Conservation (phyloP, 92 coral and sea anemone species). For the Porites evermanni region DNA sequence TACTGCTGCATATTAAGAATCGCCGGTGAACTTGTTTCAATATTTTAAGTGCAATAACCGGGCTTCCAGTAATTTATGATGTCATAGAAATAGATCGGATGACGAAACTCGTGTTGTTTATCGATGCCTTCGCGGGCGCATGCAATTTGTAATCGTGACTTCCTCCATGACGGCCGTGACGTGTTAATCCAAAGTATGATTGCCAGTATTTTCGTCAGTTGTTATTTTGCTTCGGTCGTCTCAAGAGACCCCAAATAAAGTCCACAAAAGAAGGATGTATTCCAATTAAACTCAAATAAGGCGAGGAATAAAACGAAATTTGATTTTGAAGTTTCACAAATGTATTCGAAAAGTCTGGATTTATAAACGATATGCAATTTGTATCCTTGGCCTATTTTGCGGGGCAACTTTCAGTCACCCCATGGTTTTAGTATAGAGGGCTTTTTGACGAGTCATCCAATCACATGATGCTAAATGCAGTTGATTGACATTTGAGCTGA, state of each 20-base stretch:
- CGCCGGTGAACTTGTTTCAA: neutral
- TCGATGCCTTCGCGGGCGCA: neutral
- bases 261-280: neutral
- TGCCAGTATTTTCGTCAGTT: neutral
- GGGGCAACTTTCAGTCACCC: constrained; percentile 37
- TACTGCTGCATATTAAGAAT: too few species aligned
- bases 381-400: constrained; percentile 37
- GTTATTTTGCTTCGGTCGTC: neutral
- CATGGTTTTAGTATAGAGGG: constrained; percentile 38
- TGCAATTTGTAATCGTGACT: constrained; percentile 26
- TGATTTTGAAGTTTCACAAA: neutral
- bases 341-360: constrained; percentile 23
- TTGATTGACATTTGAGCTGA: constrained; percentile 75
- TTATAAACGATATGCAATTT: neutral
- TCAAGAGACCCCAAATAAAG: neutral
- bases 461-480: constrained; percentile 51
- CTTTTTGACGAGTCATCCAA: constrained; percentile 81
- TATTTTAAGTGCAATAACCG: neutral
- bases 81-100: neutral
- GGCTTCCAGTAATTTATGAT: neutral
- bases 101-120: neutral
- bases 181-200: constrained; percentile 22
- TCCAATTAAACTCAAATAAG: neutral
- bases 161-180: constrained; percentile 48
- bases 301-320: neutral